Evolutionary conservation across 2,113 vertebrate species (phyloP).

Genomic region (Ciconia boyciana): DNA sequence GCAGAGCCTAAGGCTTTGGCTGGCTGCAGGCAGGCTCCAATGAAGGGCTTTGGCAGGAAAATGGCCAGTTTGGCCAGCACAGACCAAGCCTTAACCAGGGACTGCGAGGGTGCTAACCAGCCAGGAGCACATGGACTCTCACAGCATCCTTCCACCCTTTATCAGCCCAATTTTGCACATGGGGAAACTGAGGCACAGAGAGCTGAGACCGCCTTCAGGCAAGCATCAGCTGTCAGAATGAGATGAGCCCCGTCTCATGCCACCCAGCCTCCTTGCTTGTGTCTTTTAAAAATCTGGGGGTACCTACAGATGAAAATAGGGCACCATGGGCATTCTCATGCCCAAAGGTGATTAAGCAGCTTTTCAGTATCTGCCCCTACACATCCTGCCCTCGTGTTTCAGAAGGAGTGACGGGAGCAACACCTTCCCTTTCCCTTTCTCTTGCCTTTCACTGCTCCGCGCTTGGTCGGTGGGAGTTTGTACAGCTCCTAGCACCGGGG

Average conservation of each 20-base stretch:
- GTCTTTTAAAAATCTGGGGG: not conserved
- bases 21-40: not conserved
- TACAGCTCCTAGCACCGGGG: not conserved
- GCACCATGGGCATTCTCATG: not conserved
- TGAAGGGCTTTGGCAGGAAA: not conserved
- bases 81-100: not conserved
- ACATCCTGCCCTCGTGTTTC: not conserved
- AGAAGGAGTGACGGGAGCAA: not conserved
- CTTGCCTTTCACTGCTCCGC: not conserved
- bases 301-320: not conserved
- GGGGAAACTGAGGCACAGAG: not conserved
- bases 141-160: not conserved
- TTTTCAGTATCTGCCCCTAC: not conserved
- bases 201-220: not conserved
- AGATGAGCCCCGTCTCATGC: not conserved
- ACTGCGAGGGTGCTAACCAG: not conserved
- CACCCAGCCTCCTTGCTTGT: not conserved
- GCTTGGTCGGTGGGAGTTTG: not conserved
- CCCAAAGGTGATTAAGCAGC: not conserved
- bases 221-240: not conserved
- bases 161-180: not conserved
- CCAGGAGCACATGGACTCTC: fast-evolving
- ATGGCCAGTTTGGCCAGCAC: not conserved
- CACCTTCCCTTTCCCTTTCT: not conserved
- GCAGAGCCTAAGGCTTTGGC: not conserved